These are phyloP conservation scores for Procambarus clarkii DNA, from an alignment of 1,140 invertebrate genomes.

Conservation along the genomic window DNA sequence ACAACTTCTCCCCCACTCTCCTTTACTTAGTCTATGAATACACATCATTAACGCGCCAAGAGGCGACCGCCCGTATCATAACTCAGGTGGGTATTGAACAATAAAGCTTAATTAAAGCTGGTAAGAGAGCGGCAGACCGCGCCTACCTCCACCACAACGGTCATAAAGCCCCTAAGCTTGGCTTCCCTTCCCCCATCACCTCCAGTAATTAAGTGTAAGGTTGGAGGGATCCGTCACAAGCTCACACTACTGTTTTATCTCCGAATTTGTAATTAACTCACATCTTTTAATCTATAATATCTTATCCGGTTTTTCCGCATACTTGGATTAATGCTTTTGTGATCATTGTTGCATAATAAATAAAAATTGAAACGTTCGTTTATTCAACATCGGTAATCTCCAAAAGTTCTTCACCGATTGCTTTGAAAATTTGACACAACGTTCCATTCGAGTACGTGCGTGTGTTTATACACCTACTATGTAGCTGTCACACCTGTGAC, in stretches of 20 bases:
- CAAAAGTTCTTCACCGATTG: no score
- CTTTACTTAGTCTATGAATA: background rate
- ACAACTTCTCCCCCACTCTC: background rate
- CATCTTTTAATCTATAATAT: no score
- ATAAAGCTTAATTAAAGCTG: conserved; percentile 7
- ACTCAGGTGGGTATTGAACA: background rate
- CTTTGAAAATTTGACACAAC: no score
- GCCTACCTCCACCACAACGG: background rate
- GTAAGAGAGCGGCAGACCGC: background rate
- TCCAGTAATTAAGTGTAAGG: background rate
- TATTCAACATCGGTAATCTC: no score
- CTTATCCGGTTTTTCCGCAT: no score
- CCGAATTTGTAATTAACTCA: no score
- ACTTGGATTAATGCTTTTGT: no score
- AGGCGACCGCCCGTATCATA: background rate
- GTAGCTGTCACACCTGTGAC: no score
- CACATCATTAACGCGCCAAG: background rate
- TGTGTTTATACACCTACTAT: no score
- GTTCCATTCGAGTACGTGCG: no score
- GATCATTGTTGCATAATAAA: no score
- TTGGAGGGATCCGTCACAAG: background rate
- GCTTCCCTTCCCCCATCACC: background rate
- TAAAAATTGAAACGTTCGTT: no score
- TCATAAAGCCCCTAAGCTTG: background rate
- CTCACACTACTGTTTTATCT: background rate